phyloP scores from a whole-genome alignment of 2,113 vertebrate genomes.

The Pardalotus punctatus region DNA sequence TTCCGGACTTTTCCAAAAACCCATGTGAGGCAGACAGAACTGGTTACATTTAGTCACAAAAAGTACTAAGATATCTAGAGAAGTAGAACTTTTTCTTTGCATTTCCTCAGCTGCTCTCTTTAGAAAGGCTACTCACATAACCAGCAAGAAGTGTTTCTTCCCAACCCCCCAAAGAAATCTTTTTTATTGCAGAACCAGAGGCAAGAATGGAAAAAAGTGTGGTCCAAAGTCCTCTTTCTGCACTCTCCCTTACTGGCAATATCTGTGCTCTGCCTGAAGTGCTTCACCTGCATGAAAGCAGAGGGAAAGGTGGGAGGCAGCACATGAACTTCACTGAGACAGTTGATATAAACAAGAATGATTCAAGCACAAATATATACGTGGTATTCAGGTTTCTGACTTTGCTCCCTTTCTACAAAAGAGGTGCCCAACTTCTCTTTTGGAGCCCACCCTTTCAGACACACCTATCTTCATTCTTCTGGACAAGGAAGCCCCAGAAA shows the following conservation, averaged over 20 bases:
- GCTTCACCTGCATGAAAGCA: not conserved
- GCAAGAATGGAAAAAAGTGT: not conserved
- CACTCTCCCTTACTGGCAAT: not conserved
- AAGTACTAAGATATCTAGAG: not conserved
- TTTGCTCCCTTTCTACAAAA: not conserved
- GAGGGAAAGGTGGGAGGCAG: not conserved
- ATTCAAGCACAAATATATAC: conserved; percentile 22
- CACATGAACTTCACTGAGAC: not conserved
- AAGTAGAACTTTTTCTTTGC: not conserved
- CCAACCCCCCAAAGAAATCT: not conserved
- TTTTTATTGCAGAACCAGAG: not conserved
- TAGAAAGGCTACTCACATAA: not conserved
- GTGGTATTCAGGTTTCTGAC: conserved; percentile 6
- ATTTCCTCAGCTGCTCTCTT: not conserved
- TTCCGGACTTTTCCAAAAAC: not conserved
- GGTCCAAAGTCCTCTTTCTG: conserved; percentile 7
- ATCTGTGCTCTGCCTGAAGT: not conserved
- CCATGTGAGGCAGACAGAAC: not conserved
- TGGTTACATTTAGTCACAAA: not conserved
- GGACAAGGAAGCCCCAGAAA: not conserved
- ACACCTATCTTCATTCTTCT: not conserved
- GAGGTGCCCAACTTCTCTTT: not conserved
- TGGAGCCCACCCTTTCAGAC: not conserved
- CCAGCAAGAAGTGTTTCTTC: not conserved
- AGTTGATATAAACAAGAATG: conserved; percentile 16